Base-by-base conservation (phyloP, 2,888 invertebrate species). In the Dolichopus griseipennis region DNA sequence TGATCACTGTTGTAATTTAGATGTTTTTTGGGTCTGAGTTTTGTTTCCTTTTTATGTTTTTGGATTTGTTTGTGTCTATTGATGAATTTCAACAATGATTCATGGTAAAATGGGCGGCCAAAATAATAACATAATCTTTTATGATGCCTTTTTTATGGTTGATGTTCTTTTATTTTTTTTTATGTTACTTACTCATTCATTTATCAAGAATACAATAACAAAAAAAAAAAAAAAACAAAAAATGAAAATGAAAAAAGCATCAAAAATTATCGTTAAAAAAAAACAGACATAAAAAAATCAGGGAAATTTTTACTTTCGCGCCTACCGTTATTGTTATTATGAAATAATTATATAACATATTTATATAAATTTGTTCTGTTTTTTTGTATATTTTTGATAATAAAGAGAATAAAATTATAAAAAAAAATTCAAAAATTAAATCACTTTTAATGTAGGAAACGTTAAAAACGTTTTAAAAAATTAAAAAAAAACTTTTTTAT, bases 51-150 rank as follows among this genome's bases (percentile, higher is more conserved):
- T 18, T 12, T 15, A 9, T 43, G 8, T 52, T 52, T 18, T 52
- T 52, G 2, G 52, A 41, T 52, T 52, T 52, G 52, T 52, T 52
- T 18, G 1, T 52, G 15, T 52, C 52, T 18, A 52, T 52, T 52
- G 52, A 52, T 52, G 52, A 52, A 52, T 52, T 6, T n/a, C 15
- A 52, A 52, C 18, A 52, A 41, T 12, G 52, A 52, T 52, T 52
- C 52, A 15, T 6, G 9, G 52, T 52, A 52, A 52, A n/a, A 52
- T 18, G 6, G 52, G 18, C 52, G 52, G 52, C n/a, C 52, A 52
- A 52, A 52, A 52, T 52, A 52, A 52, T 52, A 41, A 41, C 9
- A 52, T 52, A 52, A 52, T 52, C 52, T 52, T 52, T 52, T 52
- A 52, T n/a, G 15, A 18, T n/a, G 15, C 18, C 12, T 52, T 37